Evolutionary conservation across 2,113 vertebrate genomes (phyloP), one percentile per base, ranked within the genome.

Genomic region (Callospermophilus lateralis): DNA sequence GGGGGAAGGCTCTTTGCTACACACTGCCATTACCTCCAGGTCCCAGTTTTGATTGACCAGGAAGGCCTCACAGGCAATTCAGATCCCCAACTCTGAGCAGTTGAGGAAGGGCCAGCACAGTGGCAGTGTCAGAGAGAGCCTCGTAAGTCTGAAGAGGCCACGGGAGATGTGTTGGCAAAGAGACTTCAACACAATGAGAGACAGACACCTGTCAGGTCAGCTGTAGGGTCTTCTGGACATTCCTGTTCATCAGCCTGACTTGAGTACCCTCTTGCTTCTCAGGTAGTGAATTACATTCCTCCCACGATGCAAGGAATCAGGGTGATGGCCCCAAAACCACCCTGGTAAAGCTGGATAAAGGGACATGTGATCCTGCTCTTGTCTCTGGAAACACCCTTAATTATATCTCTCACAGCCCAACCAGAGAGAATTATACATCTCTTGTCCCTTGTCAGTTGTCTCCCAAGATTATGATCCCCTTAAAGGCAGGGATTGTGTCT

Each of bases 361-460:
- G 51, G n/a, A 28, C 22, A 17, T 6, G 0, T 0, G 7, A 32
- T 20, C 42, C 61, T 6, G 6, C 67, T 22, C 20, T 24, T 26
- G 1, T 8, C 16, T 53, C 28, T 30, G 61, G 6, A 30, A 26
- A 22, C 37, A 15, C 53, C 22, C 13, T 26, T 3, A 5, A 2
- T 48, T 13, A 30, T 22, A 16, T 34, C 37, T 70, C 76, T 26
- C n/a, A 37, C 10, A 32, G 20, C 34, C 5, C 30, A 8, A 10
- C 30, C 76, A 28, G 58, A 10, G 4, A 76, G 48, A 74, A 24
- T 10, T 4, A 34, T 8, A 3, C 39, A 28, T 20, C 22, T 8
- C 77, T 73, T 1, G 15, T 2, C 6, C 2, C 16, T 42, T 8
- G 30, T 32, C 13, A 4, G 0, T 1, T 55, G 7, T 9, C 8